phyloP scores from a whole-genome alignment of 2,797 vertebrate species.

The Ctenochaetus hawaiiensis region DNA sequence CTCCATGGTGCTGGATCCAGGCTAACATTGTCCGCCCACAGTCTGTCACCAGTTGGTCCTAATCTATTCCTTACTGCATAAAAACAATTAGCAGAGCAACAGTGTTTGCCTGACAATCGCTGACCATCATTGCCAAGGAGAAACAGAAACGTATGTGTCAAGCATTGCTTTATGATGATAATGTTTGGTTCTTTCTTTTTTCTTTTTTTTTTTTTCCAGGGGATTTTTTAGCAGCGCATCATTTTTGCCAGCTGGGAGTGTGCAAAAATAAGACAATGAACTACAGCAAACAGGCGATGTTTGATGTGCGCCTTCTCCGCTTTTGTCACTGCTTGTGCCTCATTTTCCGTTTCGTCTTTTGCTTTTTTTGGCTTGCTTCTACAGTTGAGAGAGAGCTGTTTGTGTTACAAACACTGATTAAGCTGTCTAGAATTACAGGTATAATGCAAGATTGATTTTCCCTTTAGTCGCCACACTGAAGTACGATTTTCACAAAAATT shows the following conservation, averaged over 20 bases:
- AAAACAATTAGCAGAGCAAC: constrained; percentile 64
- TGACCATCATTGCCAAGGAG: constrained; percentile 60
- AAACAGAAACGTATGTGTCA: constrained; percentile 49
- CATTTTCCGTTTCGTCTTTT: constrained; percentile 40
- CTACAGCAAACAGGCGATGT: constrained; percentile 51
- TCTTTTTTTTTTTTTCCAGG: constrained; percentile 20
- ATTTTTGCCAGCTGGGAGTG: constrained; percentile 44
- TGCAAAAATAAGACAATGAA: constrained; percentile 50
- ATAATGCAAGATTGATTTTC: constrained; percentile 52
- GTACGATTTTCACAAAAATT: constrained; percentile 25
- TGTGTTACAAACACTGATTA: constrained; percentile 54
- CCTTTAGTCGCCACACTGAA: constrained; percentile 29
- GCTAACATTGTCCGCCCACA: constrained; percentile 71
- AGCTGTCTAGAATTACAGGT: constrained; percentile 45
- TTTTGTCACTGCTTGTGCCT: constrained; percentile 23
- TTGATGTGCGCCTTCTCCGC: constrained; percentile 56
- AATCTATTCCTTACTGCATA: constrained; percentile 64
- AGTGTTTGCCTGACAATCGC: constrained; percentile 45
- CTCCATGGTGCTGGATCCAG: constrained; percentile 52
- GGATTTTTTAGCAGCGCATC: constrained; percentile 38
- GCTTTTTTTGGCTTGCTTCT: constrained; percentile 13
- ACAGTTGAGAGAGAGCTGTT: constrained; percentile 28
- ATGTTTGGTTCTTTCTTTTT: constrained; percentile 30
- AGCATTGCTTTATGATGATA: constrained; percentile 59
- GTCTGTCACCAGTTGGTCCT: constrained; percentile 70